Evolutionary conservation across 2,888 invertebrate genomes (phyloP), one percentile per base, ranked within the genome.

Genomic region (Himalopsyche japonica): DNA sequence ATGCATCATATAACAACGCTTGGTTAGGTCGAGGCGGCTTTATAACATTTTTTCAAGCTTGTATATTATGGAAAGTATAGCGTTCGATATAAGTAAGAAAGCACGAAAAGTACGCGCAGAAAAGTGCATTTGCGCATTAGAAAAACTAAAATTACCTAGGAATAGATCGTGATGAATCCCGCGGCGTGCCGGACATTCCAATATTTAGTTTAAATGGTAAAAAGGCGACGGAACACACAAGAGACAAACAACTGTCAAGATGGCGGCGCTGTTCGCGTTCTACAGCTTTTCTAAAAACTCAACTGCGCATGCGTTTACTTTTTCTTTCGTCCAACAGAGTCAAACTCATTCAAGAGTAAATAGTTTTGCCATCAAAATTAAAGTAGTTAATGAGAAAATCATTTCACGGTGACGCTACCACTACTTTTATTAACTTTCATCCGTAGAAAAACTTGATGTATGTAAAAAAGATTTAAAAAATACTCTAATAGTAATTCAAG

Each of bases 221-320:
- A 78, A 80, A 85, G 82, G 47, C 80, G 47, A 85, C 77, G 79
- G 80, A 76, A 83, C 81, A 92, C 91, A 92, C 92, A 92, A 92
- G 90, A 92, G 92, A 92, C 90, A 92, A 92, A 92, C 92, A 92
- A 92, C 92, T 92, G 92, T 92, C 92, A 92, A 92, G 92, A 92
- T 92, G 92, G 92, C 92, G 92, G 92, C 92, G 70, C 12, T 70
- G 70, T 91, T 89, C 85, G 85, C 85, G 83, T 85, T 85, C 81
- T 57, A 81, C 34, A 77, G 77, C n/a, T 77, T 24, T 77, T 37
- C 77, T 20, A 37, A 37, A 37, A 77, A 18, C 77, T 43, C 43
- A 77, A 77, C 37, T 77, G 34, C 77, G 43, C 77, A 34, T 77
- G 77, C 43, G 77, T 43, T 77, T 8, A 77, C 77, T 37, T 77